A percentile compares a stretch with the other conserved stretches of the same genome.
Conservation (phyloP, 2,888 invertebrate genomes). For the Marasmarcha lunaedactyla region DNA sequence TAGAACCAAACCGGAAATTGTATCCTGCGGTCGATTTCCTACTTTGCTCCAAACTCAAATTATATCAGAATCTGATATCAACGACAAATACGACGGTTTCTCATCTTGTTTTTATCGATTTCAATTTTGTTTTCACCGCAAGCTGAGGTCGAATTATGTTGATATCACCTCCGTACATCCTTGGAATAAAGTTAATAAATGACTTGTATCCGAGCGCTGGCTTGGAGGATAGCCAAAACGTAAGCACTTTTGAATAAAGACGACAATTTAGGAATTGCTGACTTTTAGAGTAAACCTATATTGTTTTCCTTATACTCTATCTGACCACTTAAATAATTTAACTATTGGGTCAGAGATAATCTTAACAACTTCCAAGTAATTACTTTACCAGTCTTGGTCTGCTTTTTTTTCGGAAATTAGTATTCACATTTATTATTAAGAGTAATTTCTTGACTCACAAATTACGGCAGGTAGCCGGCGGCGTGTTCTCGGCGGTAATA, state of each 20-base stretch:
- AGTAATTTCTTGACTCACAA: conserved; percentile 61
- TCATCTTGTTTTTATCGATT: conserved; percentile 5
- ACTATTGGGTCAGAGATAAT: conserved; percentile 37
- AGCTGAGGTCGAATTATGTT: not conserved
- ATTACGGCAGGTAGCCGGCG: conserved; percentile 66
- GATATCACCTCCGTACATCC: conserved; percentile 16
- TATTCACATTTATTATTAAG: conserved; percentile 63
- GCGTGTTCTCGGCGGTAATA: conserved; percentile 28
- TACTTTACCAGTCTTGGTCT: conserved; percentile 32
- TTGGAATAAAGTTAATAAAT: conserved; percentile 46
- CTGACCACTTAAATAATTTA: too few relatives aligned
- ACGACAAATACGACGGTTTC: not conserved
- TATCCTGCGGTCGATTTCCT: conserved; percentile 13
- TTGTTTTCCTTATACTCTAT: too few relatives aligned
- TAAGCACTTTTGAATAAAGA: conserved; percentile 21
- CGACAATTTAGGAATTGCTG: too few relatives aligned
- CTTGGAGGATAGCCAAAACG: not conserved
- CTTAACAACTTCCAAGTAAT: conserved; percentile 26
- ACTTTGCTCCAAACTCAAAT: conserved; percentile 7
- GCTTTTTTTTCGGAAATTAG: conserved; percentile 47
- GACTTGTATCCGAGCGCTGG: conserved; percentile 40
- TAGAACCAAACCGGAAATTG: conserved; percentile 12
- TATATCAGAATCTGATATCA: not conserved
- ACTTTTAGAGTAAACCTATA: too few relatives aligned
- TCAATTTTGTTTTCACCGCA: conserved; percentile 4